Conservation (phyloP, 2,888 invertebrate species). For the Ichneumoninae sp. region DNA sequence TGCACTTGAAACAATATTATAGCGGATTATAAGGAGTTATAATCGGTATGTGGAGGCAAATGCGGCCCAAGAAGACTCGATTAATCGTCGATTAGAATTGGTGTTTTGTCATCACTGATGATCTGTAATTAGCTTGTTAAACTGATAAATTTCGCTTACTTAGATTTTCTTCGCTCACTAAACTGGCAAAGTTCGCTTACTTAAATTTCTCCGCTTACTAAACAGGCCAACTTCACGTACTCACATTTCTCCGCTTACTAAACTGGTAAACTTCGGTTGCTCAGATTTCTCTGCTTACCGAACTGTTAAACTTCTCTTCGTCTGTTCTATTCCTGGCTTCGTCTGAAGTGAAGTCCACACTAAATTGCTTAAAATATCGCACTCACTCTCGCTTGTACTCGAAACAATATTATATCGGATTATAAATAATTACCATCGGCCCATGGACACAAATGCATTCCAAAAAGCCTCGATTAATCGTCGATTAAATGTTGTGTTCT, state of each 20-base stretch:
- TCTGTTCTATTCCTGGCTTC: too few species aligned
- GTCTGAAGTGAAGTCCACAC: too few species aligned
- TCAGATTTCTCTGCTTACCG: too few species aligned
- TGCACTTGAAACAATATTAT: slow-evolving; percentile 44
- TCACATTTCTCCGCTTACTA: too few species aligned
- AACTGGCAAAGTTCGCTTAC: too few species aligned
- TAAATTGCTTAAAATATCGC: slow-evolving; percentile 51
- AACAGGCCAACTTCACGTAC: too few species aligned
- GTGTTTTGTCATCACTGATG: neutral
- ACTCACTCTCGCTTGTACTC: slow-evolving; percentile 46
- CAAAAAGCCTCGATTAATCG: neutral
- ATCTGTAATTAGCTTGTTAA: too few species aligned
- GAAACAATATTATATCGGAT: slow-evolving; percentile 43
- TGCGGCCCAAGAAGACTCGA: neutral
- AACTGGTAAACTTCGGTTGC: too few species aligned
- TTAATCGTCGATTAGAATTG: slow-evolving; percentile 10
- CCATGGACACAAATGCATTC: neutral
- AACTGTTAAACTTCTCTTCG: too few species aligned
- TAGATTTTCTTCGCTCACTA: too few species aligned
- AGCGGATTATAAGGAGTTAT: slow-evolving; percentile 31
- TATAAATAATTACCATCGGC: slow-evolving; percentile 13
- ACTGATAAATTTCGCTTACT: too few species aligned
- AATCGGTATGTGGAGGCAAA: neutral
- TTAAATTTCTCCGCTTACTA: too few species aligned
- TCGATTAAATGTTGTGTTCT: neutral